Conservation (phyloP, 2,113 vertebrate species). For the Burhinus bistriatus region DNA sequence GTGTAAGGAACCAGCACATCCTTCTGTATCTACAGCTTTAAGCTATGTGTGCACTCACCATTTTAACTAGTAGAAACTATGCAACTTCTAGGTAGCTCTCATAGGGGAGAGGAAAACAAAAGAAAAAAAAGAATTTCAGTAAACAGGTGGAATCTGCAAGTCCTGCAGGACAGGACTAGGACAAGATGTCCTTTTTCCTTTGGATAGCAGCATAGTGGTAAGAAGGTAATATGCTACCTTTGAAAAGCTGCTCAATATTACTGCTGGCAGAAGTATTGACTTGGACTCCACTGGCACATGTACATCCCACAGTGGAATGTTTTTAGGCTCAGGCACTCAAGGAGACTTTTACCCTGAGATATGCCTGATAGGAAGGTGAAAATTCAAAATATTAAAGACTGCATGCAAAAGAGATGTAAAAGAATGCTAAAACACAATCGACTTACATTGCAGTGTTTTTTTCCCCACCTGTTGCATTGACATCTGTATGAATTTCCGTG, state of each 20-base stretch:
- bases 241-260: neutral
- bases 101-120: neutral
- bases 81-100: neutral
- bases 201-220: neutral
- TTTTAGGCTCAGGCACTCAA: neutral
- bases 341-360: neutral
- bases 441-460: neutral
- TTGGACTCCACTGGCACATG: neutral
- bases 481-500: constrained; percentile 71
- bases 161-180: neutral
- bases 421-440: neutral
- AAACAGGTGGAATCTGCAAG: neutral
- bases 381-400: neutral
- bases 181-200: neutral
- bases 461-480: constrained; percentile 72
- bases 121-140: neutral
- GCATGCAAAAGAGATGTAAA: neutral
- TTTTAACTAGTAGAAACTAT: neutral
- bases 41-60: neutral
- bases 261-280: neutral
- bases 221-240: neutral
- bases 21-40: neutral
- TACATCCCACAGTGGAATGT: neutral
- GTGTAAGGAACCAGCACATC: neutral
- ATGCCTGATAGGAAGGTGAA: neutral